Evolutionary conservation across 2,113 vertebrate species (phyloP).

Genomic region (Hippocampus mohnikei): DNA sequence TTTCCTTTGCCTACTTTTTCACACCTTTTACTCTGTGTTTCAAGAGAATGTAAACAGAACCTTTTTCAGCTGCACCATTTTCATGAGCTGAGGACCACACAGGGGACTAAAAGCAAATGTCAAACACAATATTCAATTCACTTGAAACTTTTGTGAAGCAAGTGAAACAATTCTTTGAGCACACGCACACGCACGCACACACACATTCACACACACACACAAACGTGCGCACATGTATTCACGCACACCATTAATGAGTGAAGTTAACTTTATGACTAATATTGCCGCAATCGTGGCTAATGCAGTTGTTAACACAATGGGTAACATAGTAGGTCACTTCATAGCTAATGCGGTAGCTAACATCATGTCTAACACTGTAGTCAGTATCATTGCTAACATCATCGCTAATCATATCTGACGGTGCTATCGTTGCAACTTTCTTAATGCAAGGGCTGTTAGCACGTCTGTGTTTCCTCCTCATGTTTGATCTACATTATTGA

Average conservation of each 20-base stretch:
- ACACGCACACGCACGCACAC: not conserved
- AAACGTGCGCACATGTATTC: no score
- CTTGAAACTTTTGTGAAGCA: not conserved
- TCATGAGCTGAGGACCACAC: not conserved
- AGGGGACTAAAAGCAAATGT: not conserved
- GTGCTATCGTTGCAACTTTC: no score
- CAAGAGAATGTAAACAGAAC: not conserved
- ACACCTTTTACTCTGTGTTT: not conserved
- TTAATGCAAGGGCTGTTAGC: not conserved
- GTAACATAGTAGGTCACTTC: no score
- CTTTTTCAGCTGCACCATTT: not conserved
- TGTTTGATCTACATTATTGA: not conserved
- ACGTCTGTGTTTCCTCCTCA: not conserved
- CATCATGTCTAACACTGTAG: no score
- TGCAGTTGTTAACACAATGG: no score
- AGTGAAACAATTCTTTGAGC: not conserved
- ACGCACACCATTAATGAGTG: not conserved
- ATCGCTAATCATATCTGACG: no score
- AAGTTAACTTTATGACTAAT: no score
- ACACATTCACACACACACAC: not conserved
- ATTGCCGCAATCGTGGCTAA: no score
- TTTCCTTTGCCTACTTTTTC: not conserved
- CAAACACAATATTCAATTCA: not conserved
- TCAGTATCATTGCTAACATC: no score
- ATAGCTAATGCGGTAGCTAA: no score